phyloP scores from a whole-genome alignment of 2,888 invertebrate species.

The Xestia sexstrigata region DNA sequence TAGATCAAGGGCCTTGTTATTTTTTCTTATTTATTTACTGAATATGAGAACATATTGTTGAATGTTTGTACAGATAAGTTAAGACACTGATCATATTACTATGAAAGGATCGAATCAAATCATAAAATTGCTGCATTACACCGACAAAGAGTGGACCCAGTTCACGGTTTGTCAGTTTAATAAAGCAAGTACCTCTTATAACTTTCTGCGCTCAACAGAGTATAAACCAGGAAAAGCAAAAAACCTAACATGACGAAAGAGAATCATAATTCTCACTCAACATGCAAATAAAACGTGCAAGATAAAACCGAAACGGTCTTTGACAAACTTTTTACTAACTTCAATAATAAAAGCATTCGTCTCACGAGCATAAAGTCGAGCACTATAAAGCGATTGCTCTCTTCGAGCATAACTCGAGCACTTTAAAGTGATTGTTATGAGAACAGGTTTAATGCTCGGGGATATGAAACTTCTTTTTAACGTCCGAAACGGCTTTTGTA shows the following conservation, averaged over 20 bases:
- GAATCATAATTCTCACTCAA: conserved; percentile 40
- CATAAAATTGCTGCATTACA: not conserved
- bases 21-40: not conserved
- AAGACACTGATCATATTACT: not conserved
- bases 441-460: conserved; percentile 52
- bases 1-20: conserved; percentile 3
- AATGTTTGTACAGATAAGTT: not conserved
- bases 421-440: conserved; percentile 59
- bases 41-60: not conserved
- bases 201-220: not conserved
- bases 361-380: conserved; percentile 61
- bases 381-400: conserved; percentile 62
- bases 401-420: conserved; percentile 49
- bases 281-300: conserved; percentile 53
- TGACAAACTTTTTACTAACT: conserved; percentile 64
- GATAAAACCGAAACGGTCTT: conserved; percentile 59
- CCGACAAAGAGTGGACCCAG: not conserved
- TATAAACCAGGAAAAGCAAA: conserved; percentile 4
- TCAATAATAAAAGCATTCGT: conserved; percentile 64
- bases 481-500: conserved; percentile 42
- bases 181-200: not conserved
- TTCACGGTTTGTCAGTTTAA: not conserved
- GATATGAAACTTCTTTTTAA: conserved; percentile 57
- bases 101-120: not conserved
- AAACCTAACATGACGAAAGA: conserved; percentile 20